Evolutionary conservation across 64 coral and sea anemone genomes (phyloP), one percentile per base, ranked within the genome.

Genomic region (Platygyra sinensis): DNA sequence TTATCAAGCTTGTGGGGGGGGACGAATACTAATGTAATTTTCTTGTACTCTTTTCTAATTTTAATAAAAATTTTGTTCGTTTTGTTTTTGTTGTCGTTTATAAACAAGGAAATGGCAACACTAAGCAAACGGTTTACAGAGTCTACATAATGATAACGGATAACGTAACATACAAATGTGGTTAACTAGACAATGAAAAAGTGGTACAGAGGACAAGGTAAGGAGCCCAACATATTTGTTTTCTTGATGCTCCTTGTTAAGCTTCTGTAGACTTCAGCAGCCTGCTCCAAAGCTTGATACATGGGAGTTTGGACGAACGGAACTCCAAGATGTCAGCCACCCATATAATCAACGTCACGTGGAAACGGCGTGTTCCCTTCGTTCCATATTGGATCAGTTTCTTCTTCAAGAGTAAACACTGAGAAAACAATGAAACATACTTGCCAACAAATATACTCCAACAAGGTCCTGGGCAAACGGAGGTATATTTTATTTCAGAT

Each of bases 321-420:
- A n/a, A 90, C 83, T 99, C n/a, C 96, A 49, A 99, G 73, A 10
- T 99, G 78, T 99, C 96, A 31, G 96, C 91, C 25, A 99, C 78
- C n/a, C 96, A 99, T 99, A 73, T 99, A 99, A 39, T 99, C 96
- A 33, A 99, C 94, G 72, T 99, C 96, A 51, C 87, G 95, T 4
- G 96, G 96, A 62, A 95, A 99, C 49, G 96, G 96, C n/a, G n/a
- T n/a, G 36, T 83, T 88, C 8, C 63, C 73, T 13, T 98, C 96
- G 51, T 95, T 92, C 96, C 96, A 98, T 11, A 74, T 89, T 8
- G 93, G 83, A 87, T 49, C 87, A 50, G 93, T 73, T 93, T 98
- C 91, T 98, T 98, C 16, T 91, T 94, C 27, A 87, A 30, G 51
- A 98, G 93, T 82, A 95, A 98, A 20, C 89, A 90, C 96, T 98